A percentile compares a stretch with the other conserved stretches of the same genome.
These are phyloP conservation scores for Globia sparganii DNA, from an alignment of 2,888 invertebrate species.

Conservation along the genomic window DNA sequence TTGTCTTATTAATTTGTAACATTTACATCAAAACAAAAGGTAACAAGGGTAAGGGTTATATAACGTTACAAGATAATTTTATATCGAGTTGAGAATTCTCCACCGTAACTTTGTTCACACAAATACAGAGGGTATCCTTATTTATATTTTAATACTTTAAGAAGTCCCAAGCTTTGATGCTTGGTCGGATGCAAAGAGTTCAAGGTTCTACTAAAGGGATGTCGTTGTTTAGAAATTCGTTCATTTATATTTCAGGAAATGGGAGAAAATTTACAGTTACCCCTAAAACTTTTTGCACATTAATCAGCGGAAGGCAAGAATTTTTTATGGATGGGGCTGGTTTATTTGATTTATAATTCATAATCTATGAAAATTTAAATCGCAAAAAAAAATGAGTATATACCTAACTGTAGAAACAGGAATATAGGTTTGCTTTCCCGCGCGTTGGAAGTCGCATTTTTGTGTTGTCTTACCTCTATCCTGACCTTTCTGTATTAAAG, in stretches of 20 bases:
- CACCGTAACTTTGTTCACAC: constrained; percentile 56
- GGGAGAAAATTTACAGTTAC: constrained; percentile 66
- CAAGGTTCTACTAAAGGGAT: constrained; percentile 68
- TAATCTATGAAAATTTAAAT: constrained; percentile 22
- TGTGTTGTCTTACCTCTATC: background rate
- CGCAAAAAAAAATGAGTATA: background rate
- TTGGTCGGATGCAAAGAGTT: constrained; percentile 65
- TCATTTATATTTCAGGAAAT: constrained; percentile 70
- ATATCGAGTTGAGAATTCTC: constrained; percentile 54
- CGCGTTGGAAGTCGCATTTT: background rate
- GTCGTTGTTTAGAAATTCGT: constrained; percentile 68
- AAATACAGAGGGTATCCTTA: constrained; percentile 62
- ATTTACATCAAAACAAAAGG: constrained; percentile 27
- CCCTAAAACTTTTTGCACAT: constrained; percentile 62
- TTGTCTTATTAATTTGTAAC: background rate
- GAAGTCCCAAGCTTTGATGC: constrained; percentile 71
- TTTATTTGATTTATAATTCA: constrained; percentile 47
- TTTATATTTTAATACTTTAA: constrained; percentile 72
- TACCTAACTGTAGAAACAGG: background rate
- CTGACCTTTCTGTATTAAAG: background rate
- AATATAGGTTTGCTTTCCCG: background rate
- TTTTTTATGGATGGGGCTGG: constrained; percentile 41
- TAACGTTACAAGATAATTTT: constrained; percentile 41
- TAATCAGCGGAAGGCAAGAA: constrained; percentile 57
- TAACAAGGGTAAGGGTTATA: constrained; percentile 13